phyloP scores from a whole-genome alignment of 1,140 invertebrate species.

The Bombus sibiricus region DNA sequence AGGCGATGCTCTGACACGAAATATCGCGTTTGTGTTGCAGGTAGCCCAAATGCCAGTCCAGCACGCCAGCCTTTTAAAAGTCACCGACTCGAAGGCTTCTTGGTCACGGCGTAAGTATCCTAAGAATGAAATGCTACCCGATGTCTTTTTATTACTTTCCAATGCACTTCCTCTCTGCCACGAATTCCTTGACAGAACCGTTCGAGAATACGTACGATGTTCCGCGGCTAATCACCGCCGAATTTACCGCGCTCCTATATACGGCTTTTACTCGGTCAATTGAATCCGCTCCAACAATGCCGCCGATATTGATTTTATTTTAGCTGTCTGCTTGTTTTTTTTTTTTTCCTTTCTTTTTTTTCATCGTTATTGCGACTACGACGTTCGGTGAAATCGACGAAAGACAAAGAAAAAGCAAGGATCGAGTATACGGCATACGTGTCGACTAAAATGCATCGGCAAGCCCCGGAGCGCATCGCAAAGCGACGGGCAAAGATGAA shows the following conservation, averaged over 20 bases:
- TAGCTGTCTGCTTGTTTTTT: too few species aligned
- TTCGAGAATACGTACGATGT: not conserved
- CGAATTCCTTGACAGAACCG: not conserved
- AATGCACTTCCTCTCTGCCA: too few species aligned
- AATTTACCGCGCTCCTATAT: not conserved
- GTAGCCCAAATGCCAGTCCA: conserved; percentile 53
- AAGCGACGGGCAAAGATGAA: not conserved
- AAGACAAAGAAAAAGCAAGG: too few species aligned
- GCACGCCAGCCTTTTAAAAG: conserved; percentile 29
- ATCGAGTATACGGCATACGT: too few species aligned
- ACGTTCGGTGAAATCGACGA: not conserved
- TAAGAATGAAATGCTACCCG: conserved; percentile 27
- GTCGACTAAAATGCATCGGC: not conserved
- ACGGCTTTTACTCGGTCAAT: not conserved
- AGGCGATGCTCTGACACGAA: conserved; percentile 19
- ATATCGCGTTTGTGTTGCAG: conserved; percentile 56
- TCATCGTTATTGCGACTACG: too few species aligned
- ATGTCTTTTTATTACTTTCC: not conserved
- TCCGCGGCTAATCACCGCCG: not conserved
- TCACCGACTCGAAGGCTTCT: conserved; percentile 35
- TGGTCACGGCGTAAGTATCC: conserved; percentile 52
- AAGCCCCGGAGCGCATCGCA: not conserved
- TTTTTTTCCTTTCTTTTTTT: too few species aligned
- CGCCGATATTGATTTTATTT: not conserved
- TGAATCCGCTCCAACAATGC: not conserved